A percentile compares a stretch with the other conserved stretches of the same genome.
Conservation (phyloP, 2,888 invertebrate species). For the Pycnomerus fuliginosus region DNA sequence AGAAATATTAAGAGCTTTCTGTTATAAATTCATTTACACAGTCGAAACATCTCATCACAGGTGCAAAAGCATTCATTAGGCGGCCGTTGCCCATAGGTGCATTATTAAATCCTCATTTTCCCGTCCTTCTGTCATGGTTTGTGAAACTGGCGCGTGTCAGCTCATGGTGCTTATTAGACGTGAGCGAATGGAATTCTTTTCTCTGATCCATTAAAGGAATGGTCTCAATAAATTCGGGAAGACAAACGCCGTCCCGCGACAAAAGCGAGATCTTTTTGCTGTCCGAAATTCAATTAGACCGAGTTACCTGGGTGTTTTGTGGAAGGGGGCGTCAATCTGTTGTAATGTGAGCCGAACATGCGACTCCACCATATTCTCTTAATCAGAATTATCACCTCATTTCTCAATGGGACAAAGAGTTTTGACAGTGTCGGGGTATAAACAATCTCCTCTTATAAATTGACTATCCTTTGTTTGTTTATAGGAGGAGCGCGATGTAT, state of each 20-base stretch:
- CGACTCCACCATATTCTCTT: slow-evolving; percentile 32
- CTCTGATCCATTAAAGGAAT: too few species aligned
- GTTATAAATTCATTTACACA: slow-evolving; percentile 40
- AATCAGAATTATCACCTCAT: slow-evolving; percentile 32
- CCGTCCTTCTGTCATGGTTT: too few species aligned
- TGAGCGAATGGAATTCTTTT: too few species aligned
- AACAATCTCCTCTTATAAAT: not conserved
- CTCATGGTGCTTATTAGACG: too few species aligned
- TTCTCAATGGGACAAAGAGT: slow-evolving; percentile 25
- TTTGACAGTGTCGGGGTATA: too few species aligned
- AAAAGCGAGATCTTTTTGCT: slow-evolving; percentile 19
- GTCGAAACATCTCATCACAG: slow-evolving; percentile 2
- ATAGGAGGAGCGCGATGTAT: slow-evolving; percentile 37
- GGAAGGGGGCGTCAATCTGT: slow-evolving; percentile 26
- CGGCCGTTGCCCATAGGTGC: too few species aligned
- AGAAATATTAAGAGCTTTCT: slow-evolving; percentile 44
- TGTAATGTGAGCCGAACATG: slow-evolving; percentile 35
- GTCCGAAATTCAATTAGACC: slow-evolving; percentile 25
- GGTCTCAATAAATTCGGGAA: too few species aligned
- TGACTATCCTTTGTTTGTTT: slow-evolving; percentile 33
- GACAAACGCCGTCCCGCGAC: too few species aligned
- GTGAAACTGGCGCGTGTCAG: too few species aligned
- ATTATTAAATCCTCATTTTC: too few species aligned
- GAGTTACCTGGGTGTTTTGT: slow-evolving; percentile 16
- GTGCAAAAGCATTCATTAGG: too few species aligned